Conservation (phyloP, 2,113 vertebrate species). For the Gadus chalcogrammus region DNA sequence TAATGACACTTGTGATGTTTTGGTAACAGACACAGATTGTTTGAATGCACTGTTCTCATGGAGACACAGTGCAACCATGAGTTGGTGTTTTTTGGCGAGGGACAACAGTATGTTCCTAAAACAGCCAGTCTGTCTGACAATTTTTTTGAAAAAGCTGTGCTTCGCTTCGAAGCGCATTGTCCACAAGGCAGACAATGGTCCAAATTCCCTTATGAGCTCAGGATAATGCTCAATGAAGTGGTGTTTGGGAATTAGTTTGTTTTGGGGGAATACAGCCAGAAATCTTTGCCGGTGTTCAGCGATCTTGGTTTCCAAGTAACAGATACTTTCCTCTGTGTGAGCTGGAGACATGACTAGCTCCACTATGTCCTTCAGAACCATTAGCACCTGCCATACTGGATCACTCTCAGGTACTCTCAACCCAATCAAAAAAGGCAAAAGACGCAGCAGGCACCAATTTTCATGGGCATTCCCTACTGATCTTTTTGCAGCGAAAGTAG, state of each 20-base stretch:
- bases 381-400: background rate
- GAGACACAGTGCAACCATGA: slow-evolving; percentile 29
- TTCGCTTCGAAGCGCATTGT: background rate
- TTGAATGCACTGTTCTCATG: slow-evolving; percentile 11
- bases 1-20: background rate
- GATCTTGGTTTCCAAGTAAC: background rate
- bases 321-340: background rate
- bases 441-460: background rate
- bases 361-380: background rate
- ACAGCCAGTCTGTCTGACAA: slow-evolving; percentile 16
- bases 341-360: slow-evolving; percentile 8
- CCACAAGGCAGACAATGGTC: background rate
- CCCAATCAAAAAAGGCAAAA: background rate
- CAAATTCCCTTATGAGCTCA: background rate
- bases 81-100: slow-evolving; percentile 28
- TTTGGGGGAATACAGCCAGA: slow-evolving; percentile 1
- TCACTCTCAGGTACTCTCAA: background rate
- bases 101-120: slow-evolving; percentile 25
- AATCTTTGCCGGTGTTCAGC: background rate
- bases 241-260: slow-evolving; percentile 2
- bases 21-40: slow-evolving; percentile 1
- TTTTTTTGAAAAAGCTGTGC: slow-evolving; percentile 5
- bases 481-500: background rate
- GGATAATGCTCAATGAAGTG: slow-evolving; percentile 8
- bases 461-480: background rate